Evolutionary conservation across 2,888 invertebrate species (phyloP).

Genomic region (Ganaspis brasiliensis): DNA sequence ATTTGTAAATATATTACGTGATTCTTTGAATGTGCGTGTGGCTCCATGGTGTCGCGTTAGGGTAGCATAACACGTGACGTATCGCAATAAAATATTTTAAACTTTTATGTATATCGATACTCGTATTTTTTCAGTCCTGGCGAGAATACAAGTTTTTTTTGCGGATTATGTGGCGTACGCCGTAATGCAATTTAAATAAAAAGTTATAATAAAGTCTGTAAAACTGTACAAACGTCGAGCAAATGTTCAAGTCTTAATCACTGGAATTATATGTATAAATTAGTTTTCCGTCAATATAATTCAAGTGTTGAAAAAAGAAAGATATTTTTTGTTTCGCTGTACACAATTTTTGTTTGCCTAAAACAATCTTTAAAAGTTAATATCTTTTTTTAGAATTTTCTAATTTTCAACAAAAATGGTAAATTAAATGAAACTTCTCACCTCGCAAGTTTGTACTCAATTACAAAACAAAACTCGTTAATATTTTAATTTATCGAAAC

Average conservation of each 20-base stretch:
- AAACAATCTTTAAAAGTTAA: neutral
- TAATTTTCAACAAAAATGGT: neutral
- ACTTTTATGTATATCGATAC: too few relatives aligned
- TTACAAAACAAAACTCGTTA: too few relatives aligned
- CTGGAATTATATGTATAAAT: slow-evolving; percentile 69
- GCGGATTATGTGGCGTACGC: too few relatives aligned
- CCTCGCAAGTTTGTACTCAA: neutral
- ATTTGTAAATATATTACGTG: too few relatives aligned
- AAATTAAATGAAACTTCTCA: neutral
- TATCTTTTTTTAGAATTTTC: neutral
- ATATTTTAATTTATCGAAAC: too few relatives aligned
- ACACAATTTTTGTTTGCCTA: neutral
- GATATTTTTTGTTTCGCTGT: neutral
- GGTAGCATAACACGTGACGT: slow-evolving; percentile 22
- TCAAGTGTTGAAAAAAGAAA: neutral
- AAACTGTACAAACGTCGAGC: neutral
- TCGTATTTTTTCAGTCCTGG: too few relatives aligned
- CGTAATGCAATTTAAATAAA: too few relatives aligned
- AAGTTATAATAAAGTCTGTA: too few relatives aligned
- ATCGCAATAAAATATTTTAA: neutral
- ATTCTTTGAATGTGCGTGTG: slow-evolving; percentile 11
- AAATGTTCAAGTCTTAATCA: slow-evolving; percentile 61
- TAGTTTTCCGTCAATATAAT: slow-evolving; percentile 62
- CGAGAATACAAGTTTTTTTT: too few relatives aligned
- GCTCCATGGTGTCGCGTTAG: slow-evolving; percentile 14